Evolutionary conservation across 2,797 vertebrate species (phyloP).

Genomic region (Xenopus petersii): DNA sequence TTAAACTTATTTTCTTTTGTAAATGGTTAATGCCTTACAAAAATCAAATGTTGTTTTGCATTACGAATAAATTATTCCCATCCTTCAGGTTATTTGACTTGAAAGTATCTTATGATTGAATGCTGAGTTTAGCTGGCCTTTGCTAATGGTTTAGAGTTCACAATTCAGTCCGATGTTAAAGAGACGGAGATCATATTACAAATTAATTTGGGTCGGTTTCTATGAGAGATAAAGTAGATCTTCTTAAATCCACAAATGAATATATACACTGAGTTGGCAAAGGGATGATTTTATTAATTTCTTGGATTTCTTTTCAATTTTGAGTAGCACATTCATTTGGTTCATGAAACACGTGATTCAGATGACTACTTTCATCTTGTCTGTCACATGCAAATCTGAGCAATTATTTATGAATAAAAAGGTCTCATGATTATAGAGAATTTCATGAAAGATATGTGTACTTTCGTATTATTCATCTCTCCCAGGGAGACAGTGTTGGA

Average conservation of each 20-base stretch:
- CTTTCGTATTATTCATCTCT: too few species aligned
- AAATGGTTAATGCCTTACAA: constrained; percentile 13
- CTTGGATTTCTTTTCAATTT: too few species aligned
- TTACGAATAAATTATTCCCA: constrained; percentile 11
- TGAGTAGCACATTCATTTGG: too few species aligned
- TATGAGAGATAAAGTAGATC: background rate
- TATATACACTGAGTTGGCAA: background rate
- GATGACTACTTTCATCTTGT: too few species aligned
- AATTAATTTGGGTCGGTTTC: background rate
- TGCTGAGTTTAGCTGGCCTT: background rate
- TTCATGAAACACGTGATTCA: too few species aligned
- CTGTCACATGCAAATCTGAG: too few species aligned
- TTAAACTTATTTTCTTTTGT: constrained; percentile 24
- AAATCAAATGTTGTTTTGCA: constrained; percentile 12
- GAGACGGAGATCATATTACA: background rate
- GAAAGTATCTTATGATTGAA: background rate
- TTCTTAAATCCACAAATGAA: background rate
- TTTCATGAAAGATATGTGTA: too few species aligned
- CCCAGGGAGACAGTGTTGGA: too few species aligned
- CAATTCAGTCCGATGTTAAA: background rate
- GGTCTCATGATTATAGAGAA: too few species aligned
- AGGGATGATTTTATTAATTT: background rate
- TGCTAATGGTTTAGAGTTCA: background rate
- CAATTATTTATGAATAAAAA: too few species aligned
- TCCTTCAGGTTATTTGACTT: background rate